Percentiles rank a stretch among this genome's conserved stretches.
phyloP scores from a whole-genome alignment of 2,113 vertebrate genomes.

The Erythrolamprus reginae region DNA sequence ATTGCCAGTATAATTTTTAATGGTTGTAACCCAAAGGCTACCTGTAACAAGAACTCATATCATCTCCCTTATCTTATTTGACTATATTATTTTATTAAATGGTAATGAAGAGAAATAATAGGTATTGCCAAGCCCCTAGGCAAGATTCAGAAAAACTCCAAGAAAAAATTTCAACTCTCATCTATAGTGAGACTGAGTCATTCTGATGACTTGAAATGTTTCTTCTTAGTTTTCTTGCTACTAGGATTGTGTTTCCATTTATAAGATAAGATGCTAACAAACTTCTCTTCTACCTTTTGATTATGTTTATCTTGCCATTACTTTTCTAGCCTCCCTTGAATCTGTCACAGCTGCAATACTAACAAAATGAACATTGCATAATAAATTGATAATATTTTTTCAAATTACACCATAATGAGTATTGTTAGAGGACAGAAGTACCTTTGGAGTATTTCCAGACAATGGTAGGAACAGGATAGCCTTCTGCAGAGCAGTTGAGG shows the following conservation, averaged over 20 bases:
- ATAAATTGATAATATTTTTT: background rate
- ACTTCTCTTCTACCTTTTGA: background rate
- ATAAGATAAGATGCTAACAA: background rate
- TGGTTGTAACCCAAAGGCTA: background rate
- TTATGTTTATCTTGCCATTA: background rate
- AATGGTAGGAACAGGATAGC: constrained; percentile 94
- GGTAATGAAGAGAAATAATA: background rate
- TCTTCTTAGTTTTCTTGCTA: background rate
- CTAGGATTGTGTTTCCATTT: background rate
- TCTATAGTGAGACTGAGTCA: background rate
- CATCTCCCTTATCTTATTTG: background rate
- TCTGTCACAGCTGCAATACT: background rate
- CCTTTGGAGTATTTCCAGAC: constrained; percentile 99
- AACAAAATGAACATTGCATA: background rate
- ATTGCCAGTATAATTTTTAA: background rate
- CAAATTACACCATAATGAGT: background rate
- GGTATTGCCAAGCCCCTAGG: background rate
- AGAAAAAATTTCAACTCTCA: background rate
- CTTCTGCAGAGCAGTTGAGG: constrained; percentile 95
- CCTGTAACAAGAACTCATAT: background rate
- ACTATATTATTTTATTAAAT: background rate
- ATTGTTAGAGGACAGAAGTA: constrained; percentile 48
- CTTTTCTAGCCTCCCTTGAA: background rate
- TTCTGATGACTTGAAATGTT: background rate
- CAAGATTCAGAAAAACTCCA: background rate